A percentile compares a stretch with the other conserved stretches of the same genome.
Evolutionary conservation across 92 coral and sea anemone species (phyloP).

Genomic region (Parazoanthus swiftii): DNA sequence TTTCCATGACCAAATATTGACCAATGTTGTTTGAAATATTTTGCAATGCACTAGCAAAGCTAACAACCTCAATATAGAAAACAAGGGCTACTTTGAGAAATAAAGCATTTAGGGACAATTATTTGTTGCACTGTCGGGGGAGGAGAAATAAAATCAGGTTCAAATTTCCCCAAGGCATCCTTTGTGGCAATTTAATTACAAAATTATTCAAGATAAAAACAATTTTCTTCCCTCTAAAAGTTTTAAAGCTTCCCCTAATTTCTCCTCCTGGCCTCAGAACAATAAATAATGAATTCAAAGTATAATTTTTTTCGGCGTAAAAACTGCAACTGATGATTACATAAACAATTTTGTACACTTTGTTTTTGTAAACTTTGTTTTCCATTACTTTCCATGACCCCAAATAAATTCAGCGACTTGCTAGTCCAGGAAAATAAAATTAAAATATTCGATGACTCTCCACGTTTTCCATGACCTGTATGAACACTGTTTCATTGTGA

Average conservation of each 20-base stretch:
- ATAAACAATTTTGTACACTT: slow-evolving; percentile 30
- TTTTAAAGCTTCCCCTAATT: slow-evolving; percentile 16
- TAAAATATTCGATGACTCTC: not conserved
- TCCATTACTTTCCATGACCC: not conserved
- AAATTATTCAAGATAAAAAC: not conserved
- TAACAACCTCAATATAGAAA: slow-evolving; percentile 10
- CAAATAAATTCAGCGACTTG: slow-evolving; percentile 1
- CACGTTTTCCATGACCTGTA: not conserved
- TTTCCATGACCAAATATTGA: slow-evolving; percentile 32
- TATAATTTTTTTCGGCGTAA: slow-evolving; percentile 22
- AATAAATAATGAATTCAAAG: slow-evolving; percentile 17
- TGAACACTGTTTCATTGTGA: slow-evolving; percentile 1
- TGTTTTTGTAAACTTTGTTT: not conserved
- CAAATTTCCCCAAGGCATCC: slow-evolving; percentile 25
- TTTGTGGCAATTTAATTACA: not conserved
- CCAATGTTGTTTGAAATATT: slow-evolving; percentile 24
- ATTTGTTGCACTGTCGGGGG: too few species aligned
- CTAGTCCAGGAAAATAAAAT: slow-evolving; percentile 1
- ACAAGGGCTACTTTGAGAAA: slow-evolving; percentile 30
- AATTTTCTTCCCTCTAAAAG: slow-evolving; percentile 15
- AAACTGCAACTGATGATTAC: slow-evolving; percentile 35
- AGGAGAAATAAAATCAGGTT: slow-evolving; percentile 28
- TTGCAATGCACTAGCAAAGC: slow-evolving; percentile 26
- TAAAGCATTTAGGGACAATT: too few species aligned
- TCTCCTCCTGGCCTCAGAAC: slow-evolving; percentile 33